These are phyloP conservation scores for Brachypodius melanocephalos DNA, from an alignment of 2,113 vertebrate species.

Conservation along the genomic window DNA sequence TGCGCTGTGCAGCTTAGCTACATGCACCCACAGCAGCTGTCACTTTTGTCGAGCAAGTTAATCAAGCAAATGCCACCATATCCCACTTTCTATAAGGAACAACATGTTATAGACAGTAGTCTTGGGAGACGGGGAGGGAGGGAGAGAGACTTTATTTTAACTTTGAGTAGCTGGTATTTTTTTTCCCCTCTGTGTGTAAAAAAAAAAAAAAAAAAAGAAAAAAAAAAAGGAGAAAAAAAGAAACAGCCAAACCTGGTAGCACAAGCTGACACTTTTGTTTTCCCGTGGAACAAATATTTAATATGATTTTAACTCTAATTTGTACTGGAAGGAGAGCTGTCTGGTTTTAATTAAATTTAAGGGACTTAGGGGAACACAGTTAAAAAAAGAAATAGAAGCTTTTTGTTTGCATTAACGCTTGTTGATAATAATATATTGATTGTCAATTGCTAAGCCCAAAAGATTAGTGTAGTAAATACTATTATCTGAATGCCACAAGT, in stretches of 20 bases:
- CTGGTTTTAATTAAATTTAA: constrained; percentile 65
- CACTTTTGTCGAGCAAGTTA: constrained; percentile 99
- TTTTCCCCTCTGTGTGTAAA: not conserved
- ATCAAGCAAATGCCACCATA: constrained; percentile 99
- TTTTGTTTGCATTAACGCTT: constrained; percentile 63
- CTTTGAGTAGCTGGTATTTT: constrained; percentile 78
- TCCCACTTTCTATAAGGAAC: constrained; percentile 91
- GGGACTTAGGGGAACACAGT: constrained; percentile 11
- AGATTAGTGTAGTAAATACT: constrained; percentile 72
- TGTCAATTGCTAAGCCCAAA: constrained; percentile 64
- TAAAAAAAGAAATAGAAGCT: constrained; percentile 62
- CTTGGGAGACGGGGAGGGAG: constrained; percentile 81
- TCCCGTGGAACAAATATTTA: constrained; percentile 49
- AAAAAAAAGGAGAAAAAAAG: not conserved
- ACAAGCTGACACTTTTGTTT: constrained; percentile 62
- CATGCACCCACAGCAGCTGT: constrained; percentile 97
- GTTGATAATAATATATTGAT: constrained; percentile 62
- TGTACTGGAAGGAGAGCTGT: constrained; percentile 29
- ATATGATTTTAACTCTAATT: constrained; percentile 62
- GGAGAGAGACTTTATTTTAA: constrained; percentile 84
- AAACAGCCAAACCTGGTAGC: constrained; percentile 36
- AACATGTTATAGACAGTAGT: constrained; percentile 87
- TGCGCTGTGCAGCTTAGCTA: constrained; percentile 97
- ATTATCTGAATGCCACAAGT: constrained; percentile 63
- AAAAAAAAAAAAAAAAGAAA: not conserved